Conservation (phyloP, 2,797 vertebrate genomes). For the Catharus ustulatus region DNA sequence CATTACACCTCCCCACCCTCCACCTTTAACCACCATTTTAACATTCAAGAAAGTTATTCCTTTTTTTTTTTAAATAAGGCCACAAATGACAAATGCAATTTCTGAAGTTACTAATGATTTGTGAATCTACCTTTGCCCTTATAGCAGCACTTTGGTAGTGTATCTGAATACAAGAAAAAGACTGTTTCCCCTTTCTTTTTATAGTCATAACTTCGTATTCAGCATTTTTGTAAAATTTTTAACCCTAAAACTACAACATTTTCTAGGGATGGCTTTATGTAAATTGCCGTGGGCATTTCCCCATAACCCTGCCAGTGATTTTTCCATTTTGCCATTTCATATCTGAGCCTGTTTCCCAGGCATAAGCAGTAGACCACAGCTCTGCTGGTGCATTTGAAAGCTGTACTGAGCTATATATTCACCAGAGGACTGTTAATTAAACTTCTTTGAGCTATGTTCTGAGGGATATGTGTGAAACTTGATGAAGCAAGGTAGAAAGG, state of each 20-base stretch:
- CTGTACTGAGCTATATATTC: not conserved
- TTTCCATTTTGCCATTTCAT: not conserved
- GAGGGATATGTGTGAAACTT: not conserved
- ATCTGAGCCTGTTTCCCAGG: not conserved
- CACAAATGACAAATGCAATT: not conserved
- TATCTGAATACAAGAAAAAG: not conserved
- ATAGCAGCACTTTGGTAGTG: not conserved
- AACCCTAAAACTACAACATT: not conserved
- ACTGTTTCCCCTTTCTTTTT: not conserved
- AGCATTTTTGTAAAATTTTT: not conserved
- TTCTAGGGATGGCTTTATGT: not conserved
- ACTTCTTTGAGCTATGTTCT: not conserved
- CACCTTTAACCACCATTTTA: not conserved
- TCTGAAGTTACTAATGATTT: not conserved
- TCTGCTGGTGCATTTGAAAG: not conserved
- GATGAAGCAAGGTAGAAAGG: not conserved
- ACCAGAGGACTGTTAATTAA: not conserved
- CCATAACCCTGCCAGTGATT: not conserved
- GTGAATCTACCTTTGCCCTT: not conserved
- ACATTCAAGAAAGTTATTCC: not conserved
- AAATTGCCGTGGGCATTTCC: not conserved
- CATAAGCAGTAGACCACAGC: not conserved
- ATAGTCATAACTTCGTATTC: not conserved
- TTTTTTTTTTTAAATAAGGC: not conserved
- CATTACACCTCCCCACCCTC: fast-evolving